Base-by-base conservation (phyloP, 2,888 invertebrate genomes). In the Thymelicus lineola region DNA sequence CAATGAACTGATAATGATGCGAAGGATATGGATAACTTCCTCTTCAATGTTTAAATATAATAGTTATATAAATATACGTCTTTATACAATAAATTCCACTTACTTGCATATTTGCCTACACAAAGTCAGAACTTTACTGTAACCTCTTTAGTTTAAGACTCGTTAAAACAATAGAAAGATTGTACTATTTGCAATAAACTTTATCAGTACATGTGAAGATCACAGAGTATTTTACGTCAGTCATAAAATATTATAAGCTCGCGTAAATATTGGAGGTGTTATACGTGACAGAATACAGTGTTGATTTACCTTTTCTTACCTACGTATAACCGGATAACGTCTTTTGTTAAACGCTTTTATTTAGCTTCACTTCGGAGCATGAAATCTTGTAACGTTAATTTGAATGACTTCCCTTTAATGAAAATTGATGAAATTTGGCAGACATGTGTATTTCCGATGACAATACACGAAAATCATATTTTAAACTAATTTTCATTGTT, bases 221-320 rank as follows among this genome's bases (percentile, higher is more conserved):
- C 69, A 72, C 61, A 70, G 71, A 72, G 73, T 75, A 76, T 78
- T 79, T 79, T 79, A 74, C 80, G 81, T 79, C 82, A 80, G 75
- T 76, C 76, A 74, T 60, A 53, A 53, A 50, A 20, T 53, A 69
- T 63, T 75, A 62, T 69, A 77, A 79, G 75, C 75, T 75, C 65
- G 20, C 55, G 70, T 74, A 82, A 79, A 80, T 77, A 79, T 64
- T 75, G 15, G 50, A 63, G 57, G 14, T 45, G 15, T 46, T 20
- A 64, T 55, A 63, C 53, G 46, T 50, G 50, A 73, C 59, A 61
- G 63, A 63, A 35, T 55, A 38, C 57, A 59, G 3, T 12, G 17
- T 36, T 20, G 53, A 53, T 53, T 53, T 53, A 53, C 53, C 53
- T 53, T 50, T 53, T 20, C 20, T 4, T 20, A 12, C n/a, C n/a